Base-by-base conservation (phyloP, 2,888 invertebrate species). In the Cosmia trapezina region DNA sequence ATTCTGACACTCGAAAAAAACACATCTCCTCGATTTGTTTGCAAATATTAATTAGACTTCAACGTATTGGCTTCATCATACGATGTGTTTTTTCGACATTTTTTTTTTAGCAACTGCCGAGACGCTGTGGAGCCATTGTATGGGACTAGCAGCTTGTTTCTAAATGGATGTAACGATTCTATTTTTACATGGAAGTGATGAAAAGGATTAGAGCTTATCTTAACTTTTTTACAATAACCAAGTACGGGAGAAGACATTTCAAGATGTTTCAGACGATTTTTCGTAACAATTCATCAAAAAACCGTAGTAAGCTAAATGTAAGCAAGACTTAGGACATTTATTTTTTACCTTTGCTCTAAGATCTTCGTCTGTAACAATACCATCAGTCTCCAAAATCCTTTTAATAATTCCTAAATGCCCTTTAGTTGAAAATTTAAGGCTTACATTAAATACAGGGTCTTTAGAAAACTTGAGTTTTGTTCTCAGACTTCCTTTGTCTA, bases 11-110 rank as follows among this genome's bases (percentile, higher is more conserved):
- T 73, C 60, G 9, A 56, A 76, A 76, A 80, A 81, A 73, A 69
- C 75, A 74, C 65, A 73, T 63, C 57, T 69, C 59, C 28, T 28
- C 64, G 85, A 85, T 81, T 80, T 89, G 86, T 89, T 89, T 89
- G 88, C 84, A 84, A 87, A 89, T 89, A 88, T 87, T 85, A 89
- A 88, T 89, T 89, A 86, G 82, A 80, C 72, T 79, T 69, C 80
- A 83, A 79, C 82, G 75, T 81, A 84, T 82, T 78, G 78, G 79
- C 76, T 80, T 74, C 70, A 80, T 76, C 74, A 63, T 78, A 80
- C 83, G 85, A 83, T 83, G 54, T 62, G 62, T 81, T 86, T 87
- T 83, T 77, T 63, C 51, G 17, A 14, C 19, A 51, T 74, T 83
- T 85, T 87, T 85, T 87, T 85, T 86, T 81, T 72, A 63, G 47